Base-by-base conservation (phyloP, 1,140 invertebrate species). In the Anastatus disparis region DNA sequence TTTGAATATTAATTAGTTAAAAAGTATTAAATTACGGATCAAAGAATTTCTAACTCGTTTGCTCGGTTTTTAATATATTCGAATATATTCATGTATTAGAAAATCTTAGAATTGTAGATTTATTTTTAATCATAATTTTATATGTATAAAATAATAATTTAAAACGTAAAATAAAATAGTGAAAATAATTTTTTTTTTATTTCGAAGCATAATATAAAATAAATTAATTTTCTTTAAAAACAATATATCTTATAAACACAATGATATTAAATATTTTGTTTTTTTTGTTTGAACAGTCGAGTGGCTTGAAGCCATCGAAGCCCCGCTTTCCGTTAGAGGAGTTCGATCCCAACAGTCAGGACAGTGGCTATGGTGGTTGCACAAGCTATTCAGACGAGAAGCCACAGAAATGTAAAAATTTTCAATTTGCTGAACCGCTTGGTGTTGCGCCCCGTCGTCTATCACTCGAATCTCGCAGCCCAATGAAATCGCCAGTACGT, bases 341-440 rank as follows among this genome's bases (percentile, higher is more conserved):
- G 48, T 83, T 69, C 68, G 89, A 90, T 68, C 79, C 84, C 0
- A 89, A 88, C 70, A 90, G 89, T 29, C 88, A 88, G 68, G 89
- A 90, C 79, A 90, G 88, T 68, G 89, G 89, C 3, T 90, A 87
- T 73, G 86, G 84, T 3, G 80, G 81, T 2, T 78, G 77, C 50
- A 75, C 72, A 4, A 76, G 76, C 9, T 79, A 79, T 38, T 71
- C 74, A 26, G 79, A 83, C 13, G 78, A 78, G 4, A 80, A 76
- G 9, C 20, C 24, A 71, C 9, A 7, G 12, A 20, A 24, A 17
- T 31, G 22, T 17, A 55, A 15, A 0, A 53, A 31, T 2, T 86
- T 86, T 69, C 84, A 82, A 53, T 89, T 90, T 72, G 85, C 80
- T 0, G 87, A 88, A 66, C 90, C 88, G 7, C 75, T 84, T 38